Base-by-base conservation (phyloP, 2,888 invertebrate species). In the Drosophila lacicola region DNA sequence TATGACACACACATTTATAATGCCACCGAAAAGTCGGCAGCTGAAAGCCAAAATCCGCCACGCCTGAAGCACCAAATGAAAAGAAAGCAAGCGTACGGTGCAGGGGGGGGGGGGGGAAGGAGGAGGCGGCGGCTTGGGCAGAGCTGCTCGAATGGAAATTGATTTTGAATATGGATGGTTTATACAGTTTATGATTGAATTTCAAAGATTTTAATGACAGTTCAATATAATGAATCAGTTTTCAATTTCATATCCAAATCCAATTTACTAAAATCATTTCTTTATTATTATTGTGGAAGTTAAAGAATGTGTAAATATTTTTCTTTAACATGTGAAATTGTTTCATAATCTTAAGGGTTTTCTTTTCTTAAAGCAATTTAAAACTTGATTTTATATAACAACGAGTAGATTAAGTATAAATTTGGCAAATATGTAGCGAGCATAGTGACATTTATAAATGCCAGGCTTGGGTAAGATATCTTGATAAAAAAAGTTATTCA, bases 1-100 rank as follows among this genome's bases (percentile, higher is more conserved):
- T 83, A 83, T 83, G 90, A 85, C 86, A 82, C 66, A 80, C 79
- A 67, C 80, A 88, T 76, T 86, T 72, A 71, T 77, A 75, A 70
- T 49, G 49, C 49, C 44, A 17, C 29, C 54, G 56, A 64, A 63
- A 80, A 75, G 64, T 47, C 64, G 33, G n/a, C 51, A 46, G 75
- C 68, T 54, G 42, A 54, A 68, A 54, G 47, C 45, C 25, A 21
- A 55, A 71, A 49, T 41, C 47, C 34, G 8, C 21, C 45, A 21
- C 3, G n/a, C 45, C 3, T 6, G 19, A 3, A 14, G 44, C 3
- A 2, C 17, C 34, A 37, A 65, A 56, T 67, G 46, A 58, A 69
- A 47, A 61, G 53, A 57, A 68, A 82, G 58, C 29, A 49, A 17
- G n/a, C 29, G 8, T 11, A 33, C 2, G 42, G 2, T 9, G 29